Base-by-base conservation (phyloP, 2,888 invertebrate genomes). In the Galerucella nymphaeae region DNA sequence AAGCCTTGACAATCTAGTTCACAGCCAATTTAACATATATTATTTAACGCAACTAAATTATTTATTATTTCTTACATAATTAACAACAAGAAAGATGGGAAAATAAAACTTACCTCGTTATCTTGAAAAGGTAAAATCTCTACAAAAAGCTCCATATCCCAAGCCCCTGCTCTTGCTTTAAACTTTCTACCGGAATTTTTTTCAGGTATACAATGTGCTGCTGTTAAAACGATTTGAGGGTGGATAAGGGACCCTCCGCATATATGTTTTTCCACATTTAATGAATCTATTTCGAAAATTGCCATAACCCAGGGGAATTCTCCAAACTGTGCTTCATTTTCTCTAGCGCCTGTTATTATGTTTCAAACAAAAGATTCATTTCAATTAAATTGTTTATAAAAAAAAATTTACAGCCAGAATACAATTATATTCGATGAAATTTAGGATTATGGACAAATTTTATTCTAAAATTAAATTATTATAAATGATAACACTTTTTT, bases 231-330 rank as follows among this genome's bases (percentile, higher is more conserved):
- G 4, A 93, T 93, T 63, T 87, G 87, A 0, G 90, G 91, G 75
- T 94, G 92, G 76, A 96, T 94, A 4, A 96, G 87, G 0, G 94
- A 91, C 0, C 94, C 96, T 0, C 95, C 95, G 45, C 95, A 95
- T 30, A 20, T 67, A 5, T 38, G 41, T 2, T 58, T 11, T 9
- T 16, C 5, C 3, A 11, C 18, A 1, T 20, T 76, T 89, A 89
- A 20, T 90, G 82, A 81, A 88, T 88, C 70, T 88, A 87, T 0
- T 86, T 86, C 0, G 72, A 93, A 84, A 41, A 94, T 87, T 0
- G 93, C 94, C 0, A 93, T 91, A 93, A 94, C 93, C 95, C 94
- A 95, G 0, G 94, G 94, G 83, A 93, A 95, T 85, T 95, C 94
- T 0, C 91, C 94, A 77, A 91, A 94, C 80, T 94, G 91, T 0